Evolutionary conservation across 53 echinoderm and acorn worm genomes (phyloP), one percentile per base, ranked within the genome.

Genomic region (Echinometra lucunter): DNA sequence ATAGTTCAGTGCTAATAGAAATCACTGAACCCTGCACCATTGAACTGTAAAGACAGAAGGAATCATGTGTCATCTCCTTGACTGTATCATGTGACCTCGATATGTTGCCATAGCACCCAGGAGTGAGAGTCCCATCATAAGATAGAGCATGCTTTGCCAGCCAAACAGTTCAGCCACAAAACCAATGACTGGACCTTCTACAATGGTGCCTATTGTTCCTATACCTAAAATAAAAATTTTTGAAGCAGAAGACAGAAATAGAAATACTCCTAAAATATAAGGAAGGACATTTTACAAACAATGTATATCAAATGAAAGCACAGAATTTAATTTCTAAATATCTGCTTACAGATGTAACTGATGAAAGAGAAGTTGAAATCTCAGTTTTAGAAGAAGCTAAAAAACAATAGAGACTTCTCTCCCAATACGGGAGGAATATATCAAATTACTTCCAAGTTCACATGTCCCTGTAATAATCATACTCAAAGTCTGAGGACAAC

Each of bases 171-270:
- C 96, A 44, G 96, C 94, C 37, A 96, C 49, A 42, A 92, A 80
- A 53, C 97, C 97, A 38, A 97, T 95, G 11, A 97, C 53, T 55
- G 97, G 97, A 21, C 97, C 97, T 74, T 97, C 95, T 89, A 97
- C 55, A 12, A 97, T 67, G 45, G 97, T 95, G 67, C 97, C 97
- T 56, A 96, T 74, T 44, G 97, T 97, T 78, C 97, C 97, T 92
- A 96, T 94, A 30, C 97, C 97, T 97, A 85, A 2, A 49, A 88
- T 49, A 34, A 27, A 16, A 55, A n/a, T n/a, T n/a, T n/a, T n/a
- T n/a, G n/a, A 1, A 23, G 42, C 5, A 42, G 21, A 13, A 75
- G 34, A 30, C 34, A 35, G 9, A 78, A 7, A 42, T 18, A 42
- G 2, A 42, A 21, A 72, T 72, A 15, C 4, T 13, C 12, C 12